A percentile compares a stretch with the other conserved stretches of the same genome.
Evolutionary conservation across 2,113 vertebrate species (phyloP).

Genomic region (Rhea pennata): DNA sequence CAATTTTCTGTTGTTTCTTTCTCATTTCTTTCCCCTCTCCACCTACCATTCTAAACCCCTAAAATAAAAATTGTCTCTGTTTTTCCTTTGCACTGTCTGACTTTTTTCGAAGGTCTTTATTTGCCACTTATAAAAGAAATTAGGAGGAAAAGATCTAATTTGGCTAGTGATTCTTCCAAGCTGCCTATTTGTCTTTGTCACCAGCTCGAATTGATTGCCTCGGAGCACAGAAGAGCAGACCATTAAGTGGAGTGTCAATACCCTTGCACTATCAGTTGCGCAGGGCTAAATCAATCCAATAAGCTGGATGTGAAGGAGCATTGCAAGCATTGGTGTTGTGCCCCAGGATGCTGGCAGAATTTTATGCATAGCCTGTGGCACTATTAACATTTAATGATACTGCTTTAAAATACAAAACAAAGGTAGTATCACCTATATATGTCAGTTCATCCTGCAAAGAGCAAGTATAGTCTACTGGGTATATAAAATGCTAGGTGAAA

Average conservation of each 20-base stretch:
- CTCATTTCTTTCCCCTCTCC: neutral
- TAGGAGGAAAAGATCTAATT: neutral
- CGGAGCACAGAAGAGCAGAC: neutral
- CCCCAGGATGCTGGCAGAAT: neutral
- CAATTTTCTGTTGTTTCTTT: neutral
- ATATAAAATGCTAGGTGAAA: neutral
- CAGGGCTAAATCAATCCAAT: constrained; percentile 34
- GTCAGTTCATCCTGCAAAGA: neutral
- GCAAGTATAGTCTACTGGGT: neutral
- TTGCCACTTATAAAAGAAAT: constrained; percentile 17
- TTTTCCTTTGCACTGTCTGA: neutral
- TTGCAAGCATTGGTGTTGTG: neutral
- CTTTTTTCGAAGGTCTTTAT: constrained; percentile 8
- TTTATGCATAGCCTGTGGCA: neutral
- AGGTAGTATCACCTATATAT: neutral
- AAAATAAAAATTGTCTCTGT: neutral
- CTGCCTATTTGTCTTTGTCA: constrained; percentile 36
- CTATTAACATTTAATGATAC: neutral
- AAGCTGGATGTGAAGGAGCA: neutral
- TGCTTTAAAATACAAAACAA: neutral
- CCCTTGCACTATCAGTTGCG: constrained; percentile 5
- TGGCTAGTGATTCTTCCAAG: constrained; percentile 5
- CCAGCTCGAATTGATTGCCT: constrained; percentile 25
- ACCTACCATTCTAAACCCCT: accelerated
- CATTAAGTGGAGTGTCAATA: constrained; percentile 53